phyloP scores from a whole-genome alignment of 2,888 invertebrate genomes.

The Siphlonurus alternatus region DNA sequence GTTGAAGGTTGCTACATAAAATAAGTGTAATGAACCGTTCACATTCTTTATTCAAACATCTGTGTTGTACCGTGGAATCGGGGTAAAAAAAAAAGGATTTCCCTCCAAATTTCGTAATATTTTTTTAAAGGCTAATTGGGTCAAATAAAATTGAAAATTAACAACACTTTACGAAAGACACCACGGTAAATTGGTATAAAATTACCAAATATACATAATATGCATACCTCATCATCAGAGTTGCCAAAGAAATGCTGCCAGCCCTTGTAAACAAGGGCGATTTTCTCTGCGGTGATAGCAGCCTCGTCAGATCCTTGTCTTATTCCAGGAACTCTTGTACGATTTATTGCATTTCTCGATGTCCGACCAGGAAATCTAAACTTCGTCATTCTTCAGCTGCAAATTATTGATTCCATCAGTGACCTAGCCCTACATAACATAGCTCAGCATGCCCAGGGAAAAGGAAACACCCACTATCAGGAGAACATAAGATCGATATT shows the following conservation, averaged over 20 bases:
- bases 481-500: background rate
- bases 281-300: background rate
- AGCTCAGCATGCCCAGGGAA: background rate
- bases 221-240: conserved; percentile 1
- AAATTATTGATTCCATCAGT: background rate
- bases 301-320: background rate
- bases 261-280: background rate
- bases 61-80: too few relatives aligned
- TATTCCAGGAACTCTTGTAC: background rate
- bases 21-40: too few relatives aligned
- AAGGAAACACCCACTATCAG: background rate
- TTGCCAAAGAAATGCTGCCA: conserved; percentile 1
- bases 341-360: background rate
- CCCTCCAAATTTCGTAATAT: too few relatives aligned
- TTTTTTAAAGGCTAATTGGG: too few relatives aligned
- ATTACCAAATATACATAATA: too few relatives aligned
- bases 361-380: background rate
- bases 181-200: background rate
- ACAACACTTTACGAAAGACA: background rate
- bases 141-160: too few relatives aligned
- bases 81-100: too few relatives aligned
- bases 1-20: too few relatives aligned
- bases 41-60: too few relatives aligned
- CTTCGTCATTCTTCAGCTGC: background rate
- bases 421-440: background rate